Base-by-base conservation (phyloP, 92 coral and sea anemone species). In the Muricea muricata region DNA sequence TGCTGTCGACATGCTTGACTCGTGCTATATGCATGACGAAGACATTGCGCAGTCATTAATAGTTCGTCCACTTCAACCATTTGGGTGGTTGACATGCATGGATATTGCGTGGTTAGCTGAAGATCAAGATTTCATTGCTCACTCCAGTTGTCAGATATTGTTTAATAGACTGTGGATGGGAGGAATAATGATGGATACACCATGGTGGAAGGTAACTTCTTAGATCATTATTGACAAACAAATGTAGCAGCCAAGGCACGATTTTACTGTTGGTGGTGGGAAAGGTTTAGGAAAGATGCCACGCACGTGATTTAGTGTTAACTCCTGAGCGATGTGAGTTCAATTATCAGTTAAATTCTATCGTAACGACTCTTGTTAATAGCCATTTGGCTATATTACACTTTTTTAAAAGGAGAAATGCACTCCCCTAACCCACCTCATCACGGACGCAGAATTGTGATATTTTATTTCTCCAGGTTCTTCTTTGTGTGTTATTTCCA, bases 141-240 rank as follows among this genome's bases (percentile, higher is more conserved):
- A 96, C 82, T 80, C 97, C 9, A 84, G 93, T 75, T 93, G 98
- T 67, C 98, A 96, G 82, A 84, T 82, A 23, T 83, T 96, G 33
- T 94, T 96, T 70, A 91, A 97, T 28, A 86, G 98, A 45, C 93
- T 96, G 37, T 96, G 98, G 98, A 96, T 96, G 98, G 97, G 98
- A 14, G 84, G 93, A 0, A 93, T 96, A 93, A 95, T 93, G 17
- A 86, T 96, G 99, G 94, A 96, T 75, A 96, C 99, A 6, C 85
- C 89, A 1, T 93, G 98, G 91, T 92, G 93, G 89, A 96, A 90
- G 94, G 98, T 93, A 88, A 42, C 1, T 17, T 45, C 40, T 6
- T 11, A 23, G 12, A 33, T n/a, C n/a, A n/a, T 35, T 11, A 35
- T n/a, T 69, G 48, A 31, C 76, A 35, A 34, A 17, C 46, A n/a